phyloP scores from a whole-genome alignment of 2,113 vertebrate genomes.

The rabbit (Oryctolagus cuniculus) region DNA sequence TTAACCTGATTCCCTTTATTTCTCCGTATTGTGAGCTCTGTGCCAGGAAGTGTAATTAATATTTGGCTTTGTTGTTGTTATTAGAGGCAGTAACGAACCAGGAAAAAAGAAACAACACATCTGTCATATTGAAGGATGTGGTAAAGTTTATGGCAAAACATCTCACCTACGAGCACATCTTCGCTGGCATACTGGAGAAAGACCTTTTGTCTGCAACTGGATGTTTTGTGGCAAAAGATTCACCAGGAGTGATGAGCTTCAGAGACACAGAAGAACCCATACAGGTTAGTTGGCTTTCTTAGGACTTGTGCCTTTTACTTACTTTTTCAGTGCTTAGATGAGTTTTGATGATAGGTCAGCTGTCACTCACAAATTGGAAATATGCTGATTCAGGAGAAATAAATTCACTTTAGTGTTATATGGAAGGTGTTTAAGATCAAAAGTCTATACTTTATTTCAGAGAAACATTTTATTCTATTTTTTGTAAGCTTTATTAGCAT shows the following conservation, averaged over 20 bases:
- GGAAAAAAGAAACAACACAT: constrained; percentile 99
- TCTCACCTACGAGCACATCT: constrained; percentile 98
- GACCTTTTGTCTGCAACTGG: constrained; percentile 99
- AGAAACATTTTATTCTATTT: background rate
- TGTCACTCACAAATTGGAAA: background rate
- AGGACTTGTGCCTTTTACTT: background rate
- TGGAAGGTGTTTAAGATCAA: constrained; percentile 29
- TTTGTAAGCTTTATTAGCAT: background rate
- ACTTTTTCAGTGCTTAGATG: background rate
- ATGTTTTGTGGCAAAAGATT: constrained; percentile 99
- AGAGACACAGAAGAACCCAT: constrained; percentile 98
- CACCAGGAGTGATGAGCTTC: constrained; percentile 97
- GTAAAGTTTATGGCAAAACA: constrained; percentile 99
- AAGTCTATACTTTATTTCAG: background rate
- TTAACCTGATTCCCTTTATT: background rate
- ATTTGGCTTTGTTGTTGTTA: constrained; percentile 70
- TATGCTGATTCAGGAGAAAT: background rate
- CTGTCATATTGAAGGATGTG: constrained; percentile 99
- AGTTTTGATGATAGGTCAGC: background rate
- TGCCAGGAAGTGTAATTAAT: constrained; percentile 68
- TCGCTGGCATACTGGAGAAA: constrained; percentile 99
- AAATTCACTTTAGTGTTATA: background rate
- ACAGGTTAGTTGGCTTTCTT: constrained; percentile 89
- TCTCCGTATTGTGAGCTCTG: background rate
- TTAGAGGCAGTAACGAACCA: constrained; percentile 95